Conservation (phyloP, 1,140 invertebrate species). For the Lerema accius region DNA sequence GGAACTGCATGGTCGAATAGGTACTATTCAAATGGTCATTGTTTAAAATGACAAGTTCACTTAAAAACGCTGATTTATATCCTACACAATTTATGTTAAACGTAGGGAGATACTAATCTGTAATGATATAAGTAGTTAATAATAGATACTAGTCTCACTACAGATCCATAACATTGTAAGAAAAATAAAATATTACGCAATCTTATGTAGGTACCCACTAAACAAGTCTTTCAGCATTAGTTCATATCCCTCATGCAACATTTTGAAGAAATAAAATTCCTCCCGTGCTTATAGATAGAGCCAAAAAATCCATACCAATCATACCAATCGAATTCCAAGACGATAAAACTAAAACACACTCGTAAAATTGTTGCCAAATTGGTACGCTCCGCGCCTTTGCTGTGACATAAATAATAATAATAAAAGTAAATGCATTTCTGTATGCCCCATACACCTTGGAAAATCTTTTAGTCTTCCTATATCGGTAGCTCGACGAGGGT, state of each 20-base stretch:
- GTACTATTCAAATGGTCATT: too few species aligned
- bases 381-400: slow-evolving; percentile 56
- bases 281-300: slow-evolving; percentile 6
- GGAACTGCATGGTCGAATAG: too few species aligned
- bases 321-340: slow-evolving; percentile 68
- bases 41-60: too few species aligned
- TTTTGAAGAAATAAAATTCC: slow-evolving; percentile 36
- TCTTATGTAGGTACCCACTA: too few species aligned
- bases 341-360: slow-evolving; percentile 67
- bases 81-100: too few species aligned
- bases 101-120: too few species aligned
- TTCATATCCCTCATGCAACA: neutral
- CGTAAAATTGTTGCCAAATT: slow-evolving; percentile 70
- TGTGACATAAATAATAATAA: slow-evolving; percentile 75
- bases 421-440: slow-evolving; percentile 71
- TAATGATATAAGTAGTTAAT: too few species aligned
- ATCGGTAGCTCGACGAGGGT: slow-evolving; percentile 51
- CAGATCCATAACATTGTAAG: too few species aligned
- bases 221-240: neutral
- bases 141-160: too few species aligned
- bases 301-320: slow-evolving; percentile 59
- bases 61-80: too few species aligned
- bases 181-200: too few species aligned
- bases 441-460: slow-evolving; percentile 60
- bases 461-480: slow-evolving; percentile 68